Percentiles rank a stretch among this genome's conserved stretches.
Conservation (phyloP, 1,140 invertebrate species). For the Spodoptera litura region DNA sequence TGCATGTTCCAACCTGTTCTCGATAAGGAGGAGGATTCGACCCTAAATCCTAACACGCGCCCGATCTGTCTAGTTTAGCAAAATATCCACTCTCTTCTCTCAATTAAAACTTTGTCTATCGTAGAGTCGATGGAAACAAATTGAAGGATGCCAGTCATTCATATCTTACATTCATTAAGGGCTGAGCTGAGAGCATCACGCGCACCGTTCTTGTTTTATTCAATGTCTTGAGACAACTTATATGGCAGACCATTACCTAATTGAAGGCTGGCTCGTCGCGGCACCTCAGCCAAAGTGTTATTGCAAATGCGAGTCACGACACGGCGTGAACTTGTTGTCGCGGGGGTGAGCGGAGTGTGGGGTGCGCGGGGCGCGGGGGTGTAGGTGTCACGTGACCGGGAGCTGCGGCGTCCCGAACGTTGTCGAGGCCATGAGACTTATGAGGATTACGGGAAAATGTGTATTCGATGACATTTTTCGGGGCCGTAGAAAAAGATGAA, state of each 20-base stretch:
- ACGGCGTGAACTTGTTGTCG: slow-evolving; percentile 73
- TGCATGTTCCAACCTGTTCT: slow-evolving; percentile 78
- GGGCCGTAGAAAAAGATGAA: slow-evolving; percentile 85
- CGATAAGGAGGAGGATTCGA: slow-evolving; percentile 77
- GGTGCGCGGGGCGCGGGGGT: slow-evolving; percentile 59
- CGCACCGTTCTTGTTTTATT: slow-evolving; percentile 38
- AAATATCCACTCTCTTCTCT: slow-evolving; percentile 60
- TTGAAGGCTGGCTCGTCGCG: slow-evolving; percentile 55
- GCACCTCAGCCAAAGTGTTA: slow-evolving; percentile 47
- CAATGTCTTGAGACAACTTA: slow-evolving; percentile 54
- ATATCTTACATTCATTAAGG: slow-evolving; percentile 34
- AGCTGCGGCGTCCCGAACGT: slow-evolving; percentile 66
- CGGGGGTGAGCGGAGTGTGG: slow-evolving; percentile 60
- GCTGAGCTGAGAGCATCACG: slow-evolving; percentile 33
- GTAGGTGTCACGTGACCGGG: slow-evolving; percentile 64
- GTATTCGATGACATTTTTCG: slow-evolving; percentile 86
- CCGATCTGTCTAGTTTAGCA: slow-evolving; percentile 61
- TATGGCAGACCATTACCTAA: slow-evolving; percentile 58
- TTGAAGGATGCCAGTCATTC: not conserved
- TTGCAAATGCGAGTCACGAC: slow-evolving; percentile 75
- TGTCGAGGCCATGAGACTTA: slow-evolving; percentile 82
- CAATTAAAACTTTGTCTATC: slow-evolving; percentile 73
- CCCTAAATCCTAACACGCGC: slow-evolving; percentile 77
- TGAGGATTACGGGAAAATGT: slow-evolving; percentile 85
- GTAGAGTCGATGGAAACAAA: slow-evolving; percentile 3